Conservation (phyloP, 2,113 vertebrate species). For the Pan paniscus region DNA sequence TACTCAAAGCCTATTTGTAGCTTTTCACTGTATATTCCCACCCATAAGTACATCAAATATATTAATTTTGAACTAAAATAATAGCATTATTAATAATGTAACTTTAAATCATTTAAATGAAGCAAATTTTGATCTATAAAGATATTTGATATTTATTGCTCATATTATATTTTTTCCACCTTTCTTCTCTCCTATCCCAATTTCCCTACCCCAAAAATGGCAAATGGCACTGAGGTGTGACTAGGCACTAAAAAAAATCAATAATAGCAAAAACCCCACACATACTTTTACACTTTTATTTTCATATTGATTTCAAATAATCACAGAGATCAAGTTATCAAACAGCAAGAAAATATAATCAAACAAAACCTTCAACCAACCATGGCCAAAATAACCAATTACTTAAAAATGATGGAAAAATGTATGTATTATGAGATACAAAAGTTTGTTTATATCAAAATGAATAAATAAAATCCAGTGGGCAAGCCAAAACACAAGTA, state of each 20-base stretch:
- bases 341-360: background rate
- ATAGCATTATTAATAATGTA: background rate
- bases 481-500: background rate
- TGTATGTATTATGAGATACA: background rate
- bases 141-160: background rate
- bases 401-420: background rate
- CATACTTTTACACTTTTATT: background rate
- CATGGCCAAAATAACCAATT: background rate
- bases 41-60: background rate
- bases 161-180: background rate
- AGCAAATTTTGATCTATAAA: background rate
- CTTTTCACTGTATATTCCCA: background rate
- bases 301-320: slow-evolving; percentile 19
- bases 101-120: background rate
- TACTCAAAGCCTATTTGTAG: background rate
- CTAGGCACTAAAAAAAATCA: background rate
- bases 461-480: background rate
- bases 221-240: background rate
- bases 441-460: background rate
- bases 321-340: background rate
- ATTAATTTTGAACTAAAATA: background rate
- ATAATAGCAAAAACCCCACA: background rate
- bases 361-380: background rate
- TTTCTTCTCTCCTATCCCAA: background rate
- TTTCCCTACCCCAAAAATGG: background rate